Evolutionary conservation across 2,888 invertebrate genomes (phyloP), one percentile per base, ranked within the genome.

Genomic region (Parochlus steinenii): DNA sequence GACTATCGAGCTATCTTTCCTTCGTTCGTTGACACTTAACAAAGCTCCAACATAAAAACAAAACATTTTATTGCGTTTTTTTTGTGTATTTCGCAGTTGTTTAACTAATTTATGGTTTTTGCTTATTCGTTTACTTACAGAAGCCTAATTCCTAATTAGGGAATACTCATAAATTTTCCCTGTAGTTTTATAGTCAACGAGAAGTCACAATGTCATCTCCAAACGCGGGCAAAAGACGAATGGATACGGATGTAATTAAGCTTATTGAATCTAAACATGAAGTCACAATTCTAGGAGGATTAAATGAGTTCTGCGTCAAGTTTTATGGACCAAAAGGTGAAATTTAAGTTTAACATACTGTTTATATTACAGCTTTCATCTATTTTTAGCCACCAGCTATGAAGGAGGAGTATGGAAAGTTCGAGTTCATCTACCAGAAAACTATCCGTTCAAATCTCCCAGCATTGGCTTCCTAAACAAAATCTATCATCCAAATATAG

Each of bases 361-460:
- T 4, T 8, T 14, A 15, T 16, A 8, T 14, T 6, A 6, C 7
- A 28, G 7, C 16, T 28, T 14, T 15, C 5, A 25, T 25, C 6
- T 6, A 6, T 31, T 22, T 27, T 6, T 16, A 50, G 31, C 48
- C 68, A 69, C 71, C 25, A 65, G 69, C 3, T 73, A 73, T 52
- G 71, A 71, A 50, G 69, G 69, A 38, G 71, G 72, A 14, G 63
- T 71, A 31, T 74, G 72, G 72, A 67, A 68, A 49, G 69, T 72
- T 6, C 55, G 71, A 37, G 72, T 72, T 19, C 71, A 71, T 48
- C 53, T 72, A 39, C 71, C 72, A 15, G 72, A 73, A 44, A 68
- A 69, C 47, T 72, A 72, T 46, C 72, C 72, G n/a, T 73, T 72
- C 56, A 72, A 73, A 50, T 71, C 70, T 17, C 72, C 72, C 17